phyloP scores from a whole-genome alignment of 2,113 vertebrate species.

The Barbus barbus region DNA sequence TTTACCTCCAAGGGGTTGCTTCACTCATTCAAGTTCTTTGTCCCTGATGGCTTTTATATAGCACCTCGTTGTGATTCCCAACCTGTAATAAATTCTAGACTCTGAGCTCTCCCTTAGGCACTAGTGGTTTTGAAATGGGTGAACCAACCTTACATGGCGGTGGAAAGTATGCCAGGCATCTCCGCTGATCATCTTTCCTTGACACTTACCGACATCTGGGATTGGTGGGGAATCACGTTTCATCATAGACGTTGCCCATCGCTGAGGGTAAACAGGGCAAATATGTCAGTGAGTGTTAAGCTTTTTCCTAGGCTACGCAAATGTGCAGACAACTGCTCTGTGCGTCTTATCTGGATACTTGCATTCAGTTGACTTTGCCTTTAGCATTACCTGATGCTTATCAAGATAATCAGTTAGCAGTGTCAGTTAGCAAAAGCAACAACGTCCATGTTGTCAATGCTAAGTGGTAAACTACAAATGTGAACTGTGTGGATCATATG shows the following conservation, averaged over 20 bases:
- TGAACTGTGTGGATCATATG: neutral
- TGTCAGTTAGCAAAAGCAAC: neutral
- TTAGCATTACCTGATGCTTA: neutral
- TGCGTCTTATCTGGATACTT: constrained; percentile 31
- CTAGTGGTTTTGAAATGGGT: constrained; percentile 76
- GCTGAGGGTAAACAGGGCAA: constrained; percentile 69
- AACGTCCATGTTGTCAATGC: neutral
- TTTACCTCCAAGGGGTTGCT: constrained; percentile 14
- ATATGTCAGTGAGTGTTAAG: constrained; percentile 5
- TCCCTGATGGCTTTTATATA: neutral
- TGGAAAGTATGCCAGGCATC: constrained; percentile 87
- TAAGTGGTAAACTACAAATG: neutral
- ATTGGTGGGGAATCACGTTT: constrained; percentile 74
- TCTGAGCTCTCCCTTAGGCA: constrained; percentile 26
- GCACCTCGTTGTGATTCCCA: constrained; percentile 19
- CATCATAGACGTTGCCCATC: constrained; percentile 74
- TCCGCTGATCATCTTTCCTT: constrained; percentile 76
- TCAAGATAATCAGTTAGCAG: neutral
- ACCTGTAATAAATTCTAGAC: constrained; percentile 28
- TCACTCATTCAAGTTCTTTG: constrained; percentile 36
- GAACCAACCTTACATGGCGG: constrained; percentile 65
- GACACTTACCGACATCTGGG: constrained; percentile 60
- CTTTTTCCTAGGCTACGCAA: constrained; percentile 23
- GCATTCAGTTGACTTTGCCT: neutral
- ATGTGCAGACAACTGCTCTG: constrained; percentile 30